phyloP scores from a whole-genome alignment of 2,888 invertebrate species.

The Callyntrura guangdongensis region DNA sequence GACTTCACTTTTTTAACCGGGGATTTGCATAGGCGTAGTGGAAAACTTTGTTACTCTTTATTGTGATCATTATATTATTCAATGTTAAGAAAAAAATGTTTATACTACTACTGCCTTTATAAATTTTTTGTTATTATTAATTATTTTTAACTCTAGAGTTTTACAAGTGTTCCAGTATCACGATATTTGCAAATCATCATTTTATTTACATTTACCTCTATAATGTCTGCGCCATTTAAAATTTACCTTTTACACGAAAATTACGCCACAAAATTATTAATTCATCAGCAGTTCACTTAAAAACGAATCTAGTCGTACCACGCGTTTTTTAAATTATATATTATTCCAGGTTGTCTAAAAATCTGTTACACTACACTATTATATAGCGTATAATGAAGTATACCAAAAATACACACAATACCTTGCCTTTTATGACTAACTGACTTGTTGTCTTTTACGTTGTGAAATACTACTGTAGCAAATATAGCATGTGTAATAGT shows the following conservation, averaged over 20 bases:
- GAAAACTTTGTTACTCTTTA: slow-evolving; percentile 2
- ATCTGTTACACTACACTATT: background rate
- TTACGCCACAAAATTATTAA: slow-evolving; percentile 8
- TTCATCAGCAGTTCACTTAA: slow-evolving; percentile 68
- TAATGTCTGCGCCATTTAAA: too few relatives aligned
- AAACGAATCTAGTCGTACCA: slow-evolving; percentile 76
- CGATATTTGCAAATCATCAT: background rate
- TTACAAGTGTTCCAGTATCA: background rate
- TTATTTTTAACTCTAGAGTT: background rate
- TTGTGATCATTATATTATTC: slow-evolving; percentile 10
- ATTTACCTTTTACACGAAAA: slow-evolving; percentile 3
- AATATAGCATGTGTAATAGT: too few relatives aligned
- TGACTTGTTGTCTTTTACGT: slow-evolving; percentile 9
- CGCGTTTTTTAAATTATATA: slow-evolving; percentile 63
- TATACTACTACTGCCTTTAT: background rate
- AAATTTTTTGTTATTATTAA: background rate
- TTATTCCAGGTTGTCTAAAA: slow-evolving; percentile 17
- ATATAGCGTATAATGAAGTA: background rate
- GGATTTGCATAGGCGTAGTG: slow-evolving; percentile 52
- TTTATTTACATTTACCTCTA: background rate
- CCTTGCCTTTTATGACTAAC: background rate
- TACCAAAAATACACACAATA: slow-evolving; percentile 18
- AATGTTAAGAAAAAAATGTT: background rate
- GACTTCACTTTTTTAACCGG: slow-evolving; percentile 71
- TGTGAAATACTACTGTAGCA: too few relatives aligned